phyloP scores from a whole-genome alignment of 2,113 vertebrate genomes.

The Atrichornis clamosus region DNA sequence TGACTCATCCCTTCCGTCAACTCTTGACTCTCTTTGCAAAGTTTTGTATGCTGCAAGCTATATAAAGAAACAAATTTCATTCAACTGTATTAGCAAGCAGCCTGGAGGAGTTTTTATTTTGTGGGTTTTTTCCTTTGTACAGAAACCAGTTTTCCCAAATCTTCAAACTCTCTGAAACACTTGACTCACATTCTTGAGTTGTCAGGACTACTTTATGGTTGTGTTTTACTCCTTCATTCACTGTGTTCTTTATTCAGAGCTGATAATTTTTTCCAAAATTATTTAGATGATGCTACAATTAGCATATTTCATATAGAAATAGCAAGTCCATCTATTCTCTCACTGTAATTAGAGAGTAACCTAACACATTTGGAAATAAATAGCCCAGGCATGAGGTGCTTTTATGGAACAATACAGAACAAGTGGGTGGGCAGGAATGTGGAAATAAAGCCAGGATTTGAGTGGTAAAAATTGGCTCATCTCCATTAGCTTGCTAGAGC shows the following conservation, averaged over 20 bases:
- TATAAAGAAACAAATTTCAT: slow-evolving; percentile 30
- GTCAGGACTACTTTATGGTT: not conserved
- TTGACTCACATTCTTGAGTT: not conserved
- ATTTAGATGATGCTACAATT: slow-evolving; percentile 9
- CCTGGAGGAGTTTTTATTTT: not conserved
- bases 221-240: not conserved
- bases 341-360: slow-evolving; percentile 30
- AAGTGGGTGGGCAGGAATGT: slow-evolving; percentile 37
- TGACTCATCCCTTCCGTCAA: slow-evolving; percentile 25
- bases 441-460: slow-evolving; percentile 6
- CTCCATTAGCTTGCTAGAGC: not conserved
- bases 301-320: not conserved
- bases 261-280: not conserved
- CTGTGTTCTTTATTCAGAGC: not conserved
- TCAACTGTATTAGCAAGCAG: not conserved
- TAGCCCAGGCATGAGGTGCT: not conserved
- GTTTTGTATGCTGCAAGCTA: slow-evolving; percentile 37
- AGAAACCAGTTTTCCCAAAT: not conserved
- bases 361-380: slow-evolving; percentile 51
- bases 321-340: not conserved
- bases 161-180: not conserved
- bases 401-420: slow-evolving; percentile 46
- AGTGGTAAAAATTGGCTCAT: not conserved
- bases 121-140: not conserved
- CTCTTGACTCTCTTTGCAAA: slow-evolving; percentile 2